Evolutionary conservation across 2,797 vertebrate species (phyloP), one percentile per base, ranked within the genome.

Genomic region (Nyctibius grandis): DNA sequence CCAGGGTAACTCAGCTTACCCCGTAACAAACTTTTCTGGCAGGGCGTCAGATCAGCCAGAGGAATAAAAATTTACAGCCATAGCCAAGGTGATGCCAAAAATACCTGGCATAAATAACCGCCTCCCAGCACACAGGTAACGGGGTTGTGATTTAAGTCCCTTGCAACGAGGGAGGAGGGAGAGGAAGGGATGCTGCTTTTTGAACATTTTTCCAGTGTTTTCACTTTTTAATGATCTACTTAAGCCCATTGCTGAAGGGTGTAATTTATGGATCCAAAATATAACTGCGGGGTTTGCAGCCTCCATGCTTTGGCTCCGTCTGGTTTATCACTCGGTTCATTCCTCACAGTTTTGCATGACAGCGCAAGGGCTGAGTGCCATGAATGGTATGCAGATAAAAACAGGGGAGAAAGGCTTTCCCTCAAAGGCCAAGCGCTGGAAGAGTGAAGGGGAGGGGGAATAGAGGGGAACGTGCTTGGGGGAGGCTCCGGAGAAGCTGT

Each of bases 381-480:
- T 7, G 91, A 63, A 70, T 85, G 93, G 76, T 63, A 93, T 93
- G 96, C 91, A 93, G 95, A 95, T 95, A 92, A 84, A 90, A 94
- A 63, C 76, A 51, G 50, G 29, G 82, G 38, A 90, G 73, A 69
- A 92, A 91, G 77, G 42, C 69, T 76, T 83, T 72, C 57, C 48
- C 47, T 77, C 74, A 51, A 21, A 91, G 88, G 19, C 84, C 4
- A 4, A 57, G 34, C 4, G 0, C 45, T 6, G 57, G 60, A 84
- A 72, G 54, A 13, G 33, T 0, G 3, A 26, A 72, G 47, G 23
- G 44, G 34, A 50, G 33, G 29, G 11, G 19, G 22, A 2, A 45
- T 1, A 9, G 38, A 88, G 47, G 28, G 13, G 79, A 81, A 75
- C 2, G 21, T 78, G 65, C 42, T 44, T n/a, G 50, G 12, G 54